Evolutionary conservation across 2,888 invertebrate genomes (phyloP), one percentile per base, ranked within the genome.

Genomic region (Drosophila yooni): DNA sequence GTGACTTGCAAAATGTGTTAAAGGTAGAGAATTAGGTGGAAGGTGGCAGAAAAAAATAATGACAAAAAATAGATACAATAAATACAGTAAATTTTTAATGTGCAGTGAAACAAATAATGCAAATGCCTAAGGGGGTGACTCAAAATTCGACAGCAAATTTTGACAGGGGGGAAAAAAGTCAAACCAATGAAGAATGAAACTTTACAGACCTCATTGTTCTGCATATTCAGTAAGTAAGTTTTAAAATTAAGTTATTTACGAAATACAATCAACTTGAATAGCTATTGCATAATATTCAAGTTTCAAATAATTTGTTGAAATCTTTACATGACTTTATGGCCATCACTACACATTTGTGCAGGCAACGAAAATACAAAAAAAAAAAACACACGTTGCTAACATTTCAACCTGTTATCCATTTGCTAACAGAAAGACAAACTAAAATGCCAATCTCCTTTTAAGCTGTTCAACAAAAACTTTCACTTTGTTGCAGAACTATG

Each of bases 401-500:
- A 65, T 63, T 71, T 71, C 46, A 80, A 72, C 65, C 68, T 81
- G 81, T 79, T 79, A 79, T 79, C 81, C 78, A 43, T 64, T 54
- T 50, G 11, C 60, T 25, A 21, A 25, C 43, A 40, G 18, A 27
- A 18, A 27, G 18, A 50, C 10, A 29, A 25, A 53, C 66, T 40
- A 53, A 77, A 75, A 70, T 54, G 81, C 70, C 90, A 86, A 86
- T 85, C 86, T 81, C 61, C 76, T 88, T 85, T 88, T 88, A 89
- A 86, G 83, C 86, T 89, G 81, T 83, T 81, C 64, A 63, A 66
- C 71, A 74, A 70, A 81, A 86, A 86, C 89, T 86, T 86, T 86
- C 78, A 80, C 85, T 85, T 83, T 82, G 86, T 85, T 82, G 73
- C 80, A 43, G 51, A 62, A 53, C 38, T 21, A 13, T 51, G 11